Percentiles rank a stretch among this genome's conserved stretches.
These are phyloP conservation scores for Drosophila sproati DNA, from an alignment of 1,140 invertebrate genomes.

Conservation along the genomic window DNA sequence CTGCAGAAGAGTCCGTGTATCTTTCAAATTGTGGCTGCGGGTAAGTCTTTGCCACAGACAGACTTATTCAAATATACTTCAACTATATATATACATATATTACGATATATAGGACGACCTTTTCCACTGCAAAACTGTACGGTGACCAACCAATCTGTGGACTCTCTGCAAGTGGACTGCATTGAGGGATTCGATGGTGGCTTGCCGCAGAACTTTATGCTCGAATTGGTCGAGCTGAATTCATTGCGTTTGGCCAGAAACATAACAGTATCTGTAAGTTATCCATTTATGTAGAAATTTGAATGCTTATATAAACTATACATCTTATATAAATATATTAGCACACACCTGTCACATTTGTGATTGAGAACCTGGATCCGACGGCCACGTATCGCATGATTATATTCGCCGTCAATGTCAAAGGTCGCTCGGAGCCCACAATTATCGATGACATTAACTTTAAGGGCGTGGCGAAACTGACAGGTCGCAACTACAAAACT, in stretches of 20 bases:
- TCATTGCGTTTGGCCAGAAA: constrained; percentile 85
- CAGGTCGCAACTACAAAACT: constrained; percentile 85
- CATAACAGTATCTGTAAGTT: constrained; percentile 77
- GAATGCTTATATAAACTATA: background rate
- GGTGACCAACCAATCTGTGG: constrained; percentile 94
- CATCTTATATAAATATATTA: constrained; percentile 12
- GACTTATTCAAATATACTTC: background rate
- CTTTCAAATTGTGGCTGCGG: constrained; percentile 91
- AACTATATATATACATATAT: constrained; percentile 66
- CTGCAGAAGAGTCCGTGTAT: constrained; percentile 93
- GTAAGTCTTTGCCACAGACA: constrained; percentile 80
- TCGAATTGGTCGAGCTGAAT: constrained; percentile 90
- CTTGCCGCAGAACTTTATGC: constrained; percentile 91
- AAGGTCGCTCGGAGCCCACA: constrained; percentile 92
- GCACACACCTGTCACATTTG: constrained; percentile 88
- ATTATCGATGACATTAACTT: constrained; percentile 93
- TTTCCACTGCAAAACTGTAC: constrained; percentile 94
- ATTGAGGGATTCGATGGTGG: constrained; percentile 94
- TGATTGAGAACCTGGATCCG: constrained; percentile 91
- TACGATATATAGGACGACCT: constrained; percentile 88
- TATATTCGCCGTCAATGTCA: constrained; percentile 93
- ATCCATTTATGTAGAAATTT: background rate
- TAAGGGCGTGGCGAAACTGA: constrained; percentile 90
- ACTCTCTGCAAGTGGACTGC: constrained; percentile 92
- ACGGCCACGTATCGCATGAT: constrained; percentile 91